A percentile compares a stretch with the other conserved stretches of the same genome.
These are phyloP conservation scores for Drosophila paranaensis DNA, from an alignment of 2,888 invertebrate species.

Conservation along the genomic window DNA sequence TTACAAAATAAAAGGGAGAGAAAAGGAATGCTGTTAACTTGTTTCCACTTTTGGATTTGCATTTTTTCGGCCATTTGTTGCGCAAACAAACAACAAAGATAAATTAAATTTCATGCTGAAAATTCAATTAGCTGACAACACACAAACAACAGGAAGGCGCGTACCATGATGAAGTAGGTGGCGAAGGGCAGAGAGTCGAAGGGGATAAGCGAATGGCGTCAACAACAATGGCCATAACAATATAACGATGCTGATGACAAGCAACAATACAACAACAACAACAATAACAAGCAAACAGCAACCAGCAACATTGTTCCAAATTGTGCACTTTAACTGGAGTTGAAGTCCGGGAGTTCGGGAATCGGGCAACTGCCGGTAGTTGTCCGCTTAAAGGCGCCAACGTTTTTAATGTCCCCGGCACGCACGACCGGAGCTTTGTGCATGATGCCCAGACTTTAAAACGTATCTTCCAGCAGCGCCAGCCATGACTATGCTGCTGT, in stretches of 20 bases:
- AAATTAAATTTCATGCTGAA: conserved; percentile 80
- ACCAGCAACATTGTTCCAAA: conserved; percentile 73
- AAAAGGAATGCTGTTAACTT: conserved; percentile 43
- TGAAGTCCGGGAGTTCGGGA: conserved; percentile 32
- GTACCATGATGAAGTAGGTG: neutral
- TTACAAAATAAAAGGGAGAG: conserved; percentile 22
- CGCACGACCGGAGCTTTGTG: conserved; percentile 52
- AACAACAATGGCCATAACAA: conserved; percentile 74
- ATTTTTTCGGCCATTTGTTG: conserved; percentile 61
- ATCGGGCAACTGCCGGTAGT: conserved; percentile 9
- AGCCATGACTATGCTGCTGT: conserved; percentile 25
- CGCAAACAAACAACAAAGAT: conserved; percentile 76
- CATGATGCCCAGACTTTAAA: conserved; percentile 36
- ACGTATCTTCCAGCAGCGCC: conserved; percentile 38
- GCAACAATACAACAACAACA: conserved; percentile 50
- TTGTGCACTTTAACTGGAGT: conserved; percentile 67
- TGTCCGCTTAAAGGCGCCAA: conserved; percentile 63
- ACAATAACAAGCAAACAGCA: conserved; percentile 24
- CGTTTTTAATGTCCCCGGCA: conserved; percentile 66
- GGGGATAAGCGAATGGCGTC: conserved; percentile 34
- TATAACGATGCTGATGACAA: conserved; percentile 78
- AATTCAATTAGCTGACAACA: conserved; percentile 80
- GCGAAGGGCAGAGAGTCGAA: conserved; percentile 4
- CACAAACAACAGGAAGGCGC: conserved; percentile 50
- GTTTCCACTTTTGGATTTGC: conserved; percentile 54